Percentiles rank a stretch among this genome's conserved stretches.
Evolutionary conservation across 2,888 invertebrate genomes (phyloP).

Genomic region (Pristionchus arcanus): DNA sequence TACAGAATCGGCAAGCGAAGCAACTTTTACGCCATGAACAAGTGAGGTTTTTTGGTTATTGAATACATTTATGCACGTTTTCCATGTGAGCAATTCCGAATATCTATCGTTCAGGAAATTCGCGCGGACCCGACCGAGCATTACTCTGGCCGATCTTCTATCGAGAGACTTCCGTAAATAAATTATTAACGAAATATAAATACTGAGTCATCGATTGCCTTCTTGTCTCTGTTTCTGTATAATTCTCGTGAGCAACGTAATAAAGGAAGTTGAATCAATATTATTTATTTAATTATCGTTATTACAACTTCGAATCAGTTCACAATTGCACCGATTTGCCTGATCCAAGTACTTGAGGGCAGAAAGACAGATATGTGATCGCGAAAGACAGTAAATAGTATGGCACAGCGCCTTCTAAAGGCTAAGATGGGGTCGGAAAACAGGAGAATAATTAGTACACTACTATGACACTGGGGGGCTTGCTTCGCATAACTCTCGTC

Average conservation of each 20-base stretch:
- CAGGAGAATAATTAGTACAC: neutral
- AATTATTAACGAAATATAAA: neutral
- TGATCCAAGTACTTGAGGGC: neutral
- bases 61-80: no score
- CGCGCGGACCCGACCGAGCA: neutral
- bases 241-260: neutral
- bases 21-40: conserved; percentile 54
- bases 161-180: conserved; percentile 16
- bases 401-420: conserved; percentile 22
- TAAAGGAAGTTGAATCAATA: neutral
- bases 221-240: conserved; percentile 21
- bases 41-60: neutral
- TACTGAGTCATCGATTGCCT: neutral
- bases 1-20: conserved; percentile 52
- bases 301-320: conserved; percentile 19
- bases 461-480: neutral
- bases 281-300: neutral
- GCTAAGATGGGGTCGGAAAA: neutral
- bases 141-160: neutral
- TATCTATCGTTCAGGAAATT: conserved; percentile 17
- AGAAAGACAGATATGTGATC: neutral
- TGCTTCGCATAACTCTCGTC: no score
- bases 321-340: neutral
- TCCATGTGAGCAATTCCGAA: neutral
- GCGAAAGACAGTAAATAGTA: neutral